These are phyloP conservation scores for Chydorus sphaericus DNA, from an alignment of 2,888 invertebrate species.

Conservation along the genomic window DNA sequence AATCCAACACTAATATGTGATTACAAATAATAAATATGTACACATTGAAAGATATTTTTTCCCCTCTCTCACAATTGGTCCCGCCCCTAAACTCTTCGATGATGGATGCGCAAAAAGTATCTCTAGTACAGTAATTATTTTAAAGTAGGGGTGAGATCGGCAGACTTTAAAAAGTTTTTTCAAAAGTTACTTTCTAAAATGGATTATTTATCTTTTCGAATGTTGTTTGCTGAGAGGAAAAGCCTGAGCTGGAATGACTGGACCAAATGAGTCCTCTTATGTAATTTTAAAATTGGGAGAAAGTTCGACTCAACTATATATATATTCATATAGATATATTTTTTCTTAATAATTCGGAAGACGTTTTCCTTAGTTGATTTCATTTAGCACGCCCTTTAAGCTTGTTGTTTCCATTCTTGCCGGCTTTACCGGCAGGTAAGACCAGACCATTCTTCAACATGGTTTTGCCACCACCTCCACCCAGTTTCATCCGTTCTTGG, in stretches of 20 bases:
- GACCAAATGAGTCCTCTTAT: background rate
- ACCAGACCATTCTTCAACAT: background rate
- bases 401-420: background rate
- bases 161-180: background rate
- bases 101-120: too few species aligned
- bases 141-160: constrained; percentile 5
- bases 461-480: too few species aligned
- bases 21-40: too few species aligned
- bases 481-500: constrained; percentile 24
- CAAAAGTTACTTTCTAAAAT: background rate
- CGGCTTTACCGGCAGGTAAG: background rate
- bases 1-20: too few species aligned
- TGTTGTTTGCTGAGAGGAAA: background rate
- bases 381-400: background rate
- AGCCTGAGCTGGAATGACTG: constrained; percentile 4
- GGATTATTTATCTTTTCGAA: too few species aligned
- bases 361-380: background rate
- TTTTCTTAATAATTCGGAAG: background rate
- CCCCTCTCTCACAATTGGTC: too few species aligned
- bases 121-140: too few species aligned
- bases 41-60: too few species aligned
- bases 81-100: too few species aligned
- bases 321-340: background rate
- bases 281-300: background rate
- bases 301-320: too few species aligned